Base-by-base conservation (phyloP, 2,888 invertebrate species). In the Melanostoma scalare region DNA sequence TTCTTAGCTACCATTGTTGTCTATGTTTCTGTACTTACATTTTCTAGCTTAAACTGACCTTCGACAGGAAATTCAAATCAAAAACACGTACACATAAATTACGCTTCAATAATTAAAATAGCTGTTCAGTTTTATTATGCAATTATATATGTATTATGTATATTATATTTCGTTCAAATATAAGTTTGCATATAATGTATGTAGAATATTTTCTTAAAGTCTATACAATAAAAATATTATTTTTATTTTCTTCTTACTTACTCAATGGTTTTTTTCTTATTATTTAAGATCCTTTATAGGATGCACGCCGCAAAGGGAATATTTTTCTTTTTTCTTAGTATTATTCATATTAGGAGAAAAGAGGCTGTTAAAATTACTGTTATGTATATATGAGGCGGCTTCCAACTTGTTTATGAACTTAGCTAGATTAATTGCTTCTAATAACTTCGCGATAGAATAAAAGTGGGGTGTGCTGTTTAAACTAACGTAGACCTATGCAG, bases 181-280 rank as follows among this genome's bases (percentile, higher is more conserved):
- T 61, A 35, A 46, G 10, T 48, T 48, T 48, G 63, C 8, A 63
- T 63, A 36, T 30, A 72, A 63, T 63, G 30, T 79, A 52, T 74
- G 69, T 56, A 48, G 38, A 67, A 72, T 61, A 76, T 46, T 81
- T 76, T 44, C 77, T 77, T 82, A 77, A 2, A 58, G 46, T 40
- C 72, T 82, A 82, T 8, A 50, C 81, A 76, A 81, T 81, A 81
- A 81, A 81, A 81, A 81, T 81, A 76, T 76, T 55, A 44, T 76
- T 58, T 61, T 72, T 72, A 42, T 72, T 82, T 77, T 68, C 8
- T 44, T 58, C 8, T 63, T 79, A 68, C 36, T 72, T 48, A 53
- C 60, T 9, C 33, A 68, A 63, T 38, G 40, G 63, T 67, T 55
- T 68, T 60, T 72, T 77, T 71, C 67, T 48, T 60, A 76, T 77